Conservation (phyloP, 1,140 invertebrate species). For the Polypedilum vanderplanki region DNA sequence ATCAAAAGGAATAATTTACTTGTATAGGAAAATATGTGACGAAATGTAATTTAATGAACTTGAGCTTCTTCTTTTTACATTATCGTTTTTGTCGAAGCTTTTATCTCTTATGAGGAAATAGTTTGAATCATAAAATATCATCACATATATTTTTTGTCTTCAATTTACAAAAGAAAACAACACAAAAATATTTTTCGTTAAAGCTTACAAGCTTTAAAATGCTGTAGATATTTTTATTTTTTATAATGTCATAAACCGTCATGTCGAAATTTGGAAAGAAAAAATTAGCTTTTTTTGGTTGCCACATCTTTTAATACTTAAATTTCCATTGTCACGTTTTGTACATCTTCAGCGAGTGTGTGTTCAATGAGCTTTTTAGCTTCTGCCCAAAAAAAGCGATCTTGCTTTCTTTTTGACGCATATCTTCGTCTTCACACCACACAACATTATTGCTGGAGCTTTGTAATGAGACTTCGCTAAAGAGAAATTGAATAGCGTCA, state of each 20-base stretch:
- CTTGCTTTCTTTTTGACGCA: not conserved
- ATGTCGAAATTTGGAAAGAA: constrained; percentile 10
- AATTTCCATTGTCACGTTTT: not conserved
- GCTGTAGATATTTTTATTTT: not conserved
- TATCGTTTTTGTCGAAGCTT: too few species aligned
- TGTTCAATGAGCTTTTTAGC: constrained; percentile 8
- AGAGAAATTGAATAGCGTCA: not conserved
- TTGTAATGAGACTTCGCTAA: not conserved
- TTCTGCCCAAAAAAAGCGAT: not conserved
- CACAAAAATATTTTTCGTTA: too few species aligned
- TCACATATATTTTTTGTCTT: too few species aligned
- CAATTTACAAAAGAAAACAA: too few species aligned
- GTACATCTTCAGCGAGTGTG: not conserved
- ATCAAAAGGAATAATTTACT: too few species aligned
- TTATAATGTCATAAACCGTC: not conserved
- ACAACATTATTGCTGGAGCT: not conserved
- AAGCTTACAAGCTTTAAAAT: too few species aligned
- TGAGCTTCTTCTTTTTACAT: too few species aligned
- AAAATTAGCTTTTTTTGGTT: not conserved
- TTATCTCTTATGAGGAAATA: too few species aligned
- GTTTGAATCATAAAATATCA: too few species aligned
- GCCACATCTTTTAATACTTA: not conserved
- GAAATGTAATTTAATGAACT: too few species aligned
- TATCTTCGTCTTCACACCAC: not conserved
- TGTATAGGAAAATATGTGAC: too few species aligned